Base-by-base conservation (phyloP, 2,113 vertebrate species). In the Nerophis lumbriciformis region DNA sequence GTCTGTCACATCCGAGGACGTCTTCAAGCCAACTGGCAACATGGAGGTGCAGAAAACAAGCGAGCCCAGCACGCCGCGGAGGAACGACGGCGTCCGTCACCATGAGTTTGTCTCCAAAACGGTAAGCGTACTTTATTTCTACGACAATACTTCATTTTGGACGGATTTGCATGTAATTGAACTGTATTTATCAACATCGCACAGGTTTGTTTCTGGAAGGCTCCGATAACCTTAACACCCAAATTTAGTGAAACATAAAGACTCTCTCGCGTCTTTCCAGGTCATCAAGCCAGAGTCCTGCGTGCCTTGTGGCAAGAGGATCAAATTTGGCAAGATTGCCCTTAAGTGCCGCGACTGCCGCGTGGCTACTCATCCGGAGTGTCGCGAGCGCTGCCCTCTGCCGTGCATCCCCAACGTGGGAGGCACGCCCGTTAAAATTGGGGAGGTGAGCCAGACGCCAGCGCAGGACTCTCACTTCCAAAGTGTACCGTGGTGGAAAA, bases 261-360 rank as follows among this genome's bases (percentile, higher is more conserved):
- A 3, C 42, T 12, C 11, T 6, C 2, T 45, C 3, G 44, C 55
- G 15, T 55, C 12, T 70, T 14, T 28, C 8, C 38, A 99, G 97
- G 95, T 98, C 81, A 99, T 99, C 81, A 99, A 99, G 73, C 95
- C 97, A 0, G 96, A 99, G 53, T 94, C 94, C 0, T 99, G 97
- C 13, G 94, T 99, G n/a, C 96, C 97, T 0, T 99, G 96, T 65
- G 95, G 95, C 0, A 98, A 98, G 80, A 90, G 95, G 63, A 94
- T 99, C 63, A 98, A 96, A 81, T 99, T 99, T 88, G 97, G 97
- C 3, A 99, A 99, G 82, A 79, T 95, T 48, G 94, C 94, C 0
- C 85, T 98, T 0, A 98, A 94, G 71, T 99, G 97, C 76, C 85
- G 94, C 2, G 96, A 99, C 79, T 99, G 97, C 85, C 87, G 94